These are phyloP conservation scores for Hormiphora californensis DNA, from an alignment of 37 sponge, comb jelly and placozoan genomes.

Conservation along the genomic window DNA sequence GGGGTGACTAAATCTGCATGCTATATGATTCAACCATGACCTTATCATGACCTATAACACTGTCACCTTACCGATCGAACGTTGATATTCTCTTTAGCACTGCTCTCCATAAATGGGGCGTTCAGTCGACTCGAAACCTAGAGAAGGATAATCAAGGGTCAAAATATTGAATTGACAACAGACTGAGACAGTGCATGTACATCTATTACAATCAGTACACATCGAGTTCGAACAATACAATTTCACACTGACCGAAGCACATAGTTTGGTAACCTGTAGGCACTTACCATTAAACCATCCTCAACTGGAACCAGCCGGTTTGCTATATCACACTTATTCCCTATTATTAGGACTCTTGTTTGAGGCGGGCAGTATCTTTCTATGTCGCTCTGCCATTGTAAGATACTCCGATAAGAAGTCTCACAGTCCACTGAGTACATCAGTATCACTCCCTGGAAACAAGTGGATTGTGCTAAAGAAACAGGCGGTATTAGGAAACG, in stretches of 20 bases:
- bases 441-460: conserved; percentile 40
- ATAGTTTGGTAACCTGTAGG: not conserved
- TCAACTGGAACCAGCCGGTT: not conserved
- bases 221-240: not conserved
- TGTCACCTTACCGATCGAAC: not conserved
- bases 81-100: conserved; percentile 44
- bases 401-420: not conserved
- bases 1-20: no score
- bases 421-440: conserved; percentile 32
- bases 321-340: conserved; percentile 27
- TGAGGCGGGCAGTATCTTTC: conserved; percentile 46
- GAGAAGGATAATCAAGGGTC: not conserved
- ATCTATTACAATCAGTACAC: not conserved
- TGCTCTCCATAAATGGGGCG: conserved; percentile 51
- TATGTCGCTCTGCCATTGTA: conserved; percentile 11
- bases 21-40: not conserved
- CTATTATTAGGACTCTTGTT: conserved; percentile 18
- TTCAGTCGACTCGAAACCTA: not conserved
- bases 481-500: no score
- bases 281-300: not conserved
- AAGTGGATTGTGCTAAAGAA: no score
- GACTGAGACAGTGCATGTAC: not conserved
- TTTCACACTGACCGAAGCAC: not conserved
- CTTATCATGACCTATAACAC: not conserved
- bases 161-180: not conserved